phyloP scores from a whole-genome alignment of 1,140 invertebrate species.

The Mesaphorura yosii region DNA sequence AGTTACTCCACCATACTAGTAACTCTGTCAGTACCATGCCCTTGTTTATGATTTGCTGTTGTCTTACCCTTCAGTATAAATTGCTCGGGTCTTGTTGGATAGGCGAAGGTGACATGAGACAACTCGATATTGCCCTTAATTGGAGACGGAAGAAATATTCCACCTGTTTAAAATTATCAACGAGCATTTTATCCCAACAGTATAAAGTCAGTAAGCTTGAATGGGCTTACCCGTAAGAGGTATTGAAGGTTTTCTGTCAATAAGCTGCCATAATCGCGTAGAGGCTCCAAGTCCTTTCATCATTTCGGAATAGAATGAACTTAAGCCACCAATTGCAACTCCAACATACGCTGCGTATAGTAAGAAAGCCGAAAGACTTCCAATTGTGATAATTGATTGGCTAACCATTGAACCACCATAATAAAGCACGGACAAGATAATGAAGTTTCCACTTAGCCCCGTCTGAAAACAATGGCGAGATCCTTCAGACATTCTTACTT shows the following conservation, averaged over 20 bases:
- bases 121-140: constrained; percentile 41
- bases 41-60: too few species aligned
- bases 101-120: constrained; percentile 44
- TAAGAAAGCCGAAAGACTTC: constrained; percentile 78
- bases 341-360: constrained; percentile 87
- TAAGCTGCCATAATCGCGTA: constrained; percentile 73
- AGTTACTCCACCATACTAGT: too few species aligned
- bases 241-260: constrained; percentile 67
- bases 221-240: constrained; percentile 47
- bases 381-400: constrained; percentile 68
- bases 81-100: constrained; percentile 43
- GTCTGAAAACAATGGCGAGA: constrained; percentile 48
- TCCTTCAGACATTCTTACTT: too few species aligned
- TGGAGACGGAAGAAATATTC: constrained; percentile 24
- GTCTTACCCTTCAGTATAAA: constrained; percentile 37
- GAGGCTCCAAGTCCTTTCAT: constrained; percentile 88
- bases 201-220: background rate
- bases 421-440: constrained; percentile 84
- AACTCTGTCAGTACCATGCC: too few species aligned
- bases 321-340: constrained; percentile 58
- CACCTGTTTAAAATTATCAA: constrained; percentile 14
- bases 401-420: constrained; percentile 81
- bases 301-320: constrained; percentile 82
- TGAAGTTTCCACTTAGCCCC: constrained; percentile 81
- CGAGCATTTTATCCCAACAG: background rate